Base-by-base conservation (phyloP, 2,888 invertebrate species). In the Drosophila melanocephala region DNA sequence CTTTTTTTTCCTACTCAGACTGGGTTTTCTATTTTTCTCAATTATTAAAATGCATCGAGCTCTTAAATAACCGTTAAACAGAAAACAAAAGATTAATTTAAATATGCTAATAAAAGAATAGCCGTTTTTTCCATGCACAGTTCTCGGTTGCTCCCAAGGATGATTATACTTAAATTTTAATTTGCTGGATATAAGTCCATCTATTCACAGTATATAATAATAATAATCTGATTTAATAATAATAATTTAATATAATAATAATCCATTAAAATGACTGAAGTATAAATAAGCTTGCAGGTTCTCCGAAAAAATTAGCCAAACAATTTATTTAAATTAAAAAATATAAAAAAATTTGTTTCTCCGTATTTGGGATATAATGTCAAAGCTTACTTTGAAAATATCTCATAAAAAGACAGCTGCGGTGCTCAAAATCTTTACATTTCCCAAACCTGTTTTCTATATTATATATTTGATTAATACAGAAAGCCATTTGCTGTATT, bases 391-490 rank as follows among this genome's bases (percentile, higher is more conserved):
- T 47, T 47, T 47, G 22, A 47, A 16, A 16, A 47, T 16, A 16
- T 47, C 0, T 9, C 26, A 26, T 16, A 47, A 26, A 47, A 16
- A 26, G 26, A n/a, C 12, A n/a, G 10, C n/a, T 16, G 42, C 9
- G n/a, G 2, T 42, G 42, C n/a, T 26, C 7, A 16, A 26, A 16
- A 47, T 47, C 14, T 47, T 7, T 26, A 19, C 3, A 28, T 51
- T 28, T 28, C 1, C 10, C 10, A 2, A 51, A 28, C 19, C 51
- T 51, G 28, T 51, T 28, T 51, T 51, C 12, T 19, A 12, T 28
- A 51, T 51, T 19, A 37, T 32, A 47, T 58, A 33, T n/a, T 52
- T 65, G 51, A 60, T 51, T 51, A 39, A 61, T 14, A 30, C 16
- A 30, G 14, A 60, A 32, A 39, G 30, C 30, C 32, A 30, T 51